phyloP scores from a whole-genome alignment of 2,797 vertebrate species.

The Rhabdophis nuchalis region DNA sequence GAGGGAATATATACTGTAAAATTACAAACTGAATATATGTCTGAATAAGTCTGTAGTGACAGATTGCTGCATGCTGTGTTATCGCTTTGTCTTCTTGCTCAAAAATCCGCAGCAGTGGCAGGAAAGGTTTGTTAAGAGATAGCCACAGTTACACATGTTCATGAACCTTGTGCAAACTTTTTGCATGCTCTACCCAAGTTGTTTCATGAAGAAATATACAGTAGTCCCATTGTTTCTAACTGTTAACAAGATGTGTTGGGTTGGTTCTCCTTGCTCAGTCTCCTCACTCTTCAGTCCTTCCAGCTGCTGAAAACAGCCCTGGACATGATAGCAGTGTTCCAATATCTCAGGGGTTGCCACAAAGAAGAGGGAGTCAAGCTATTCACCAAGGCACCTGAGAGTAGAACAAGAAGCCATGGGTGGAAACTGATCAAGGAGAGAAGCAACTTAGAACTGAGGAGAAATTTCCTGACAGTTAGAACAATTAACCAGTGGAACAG shows the following conservation, averaged over 20 bases:
- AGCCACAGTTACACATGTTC: not conserved
- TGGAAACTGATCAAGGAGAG: too few relatives aligned
- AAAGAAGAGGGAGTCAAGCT: too few relatives aligned
- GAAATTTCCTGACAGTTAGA: too few relatives aligned
- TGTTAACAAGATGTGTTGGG: not conserved
- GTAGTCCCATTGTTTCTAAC: not conserved
- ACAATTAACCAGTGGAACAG: too few relatives aligned
- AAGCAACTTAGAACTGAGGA: too few relatives aligned
- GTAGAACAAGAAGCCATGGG: too few relatives aligned
- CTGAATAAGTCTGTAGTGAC: not conserved
- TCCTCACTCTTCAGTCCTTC: not conserved
- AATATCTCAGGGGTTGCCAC: too few relatives aligned
- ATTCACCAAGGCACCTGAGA: too few relatives aligned
- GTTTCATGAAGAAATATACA: not conserved
- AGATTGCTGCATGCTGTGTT: not conserved
- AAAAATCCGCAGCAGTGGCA: not conserved
- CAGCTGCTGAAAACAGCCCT: not conserved
- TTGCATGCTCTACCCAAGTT: not conserved
- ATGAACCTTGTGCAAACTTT: not conserved
- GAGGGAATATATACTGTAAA: not conserved
- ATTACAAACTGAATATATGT: not conserved
- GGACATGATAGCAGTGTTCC: too few relatives aligned
- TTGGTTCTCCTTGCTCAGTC: not conserved
- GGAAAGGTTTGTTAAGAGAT: not conserved
- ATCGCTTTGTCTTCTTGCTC: not conserved